Evolutionary conservation across 2,888 invertebrate species (phyloP).

Genomic region (Unio pictorum): DNA sequence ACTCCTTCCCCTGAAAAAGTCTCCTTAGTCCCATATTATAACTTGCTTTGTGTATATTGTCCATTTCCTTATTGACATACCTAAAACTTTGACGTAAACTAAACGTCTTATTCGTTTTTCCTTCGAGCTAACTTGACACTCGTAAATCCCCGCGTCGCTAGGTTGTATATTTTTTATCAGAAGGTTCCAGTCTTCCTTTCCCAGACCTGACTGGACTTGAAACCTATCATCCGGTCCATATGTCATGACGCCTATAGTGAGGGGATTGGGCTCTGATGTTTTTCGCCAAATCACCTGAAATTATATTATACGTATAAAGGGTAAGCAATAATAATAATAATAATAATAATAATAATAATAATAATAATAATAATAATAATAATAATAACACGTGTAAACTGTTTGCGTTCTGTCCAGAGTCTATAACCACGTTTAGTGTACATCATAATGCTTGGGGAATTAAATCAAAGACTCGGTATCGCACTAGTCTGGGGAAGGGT

Average conservation of each 20-base stretch:
- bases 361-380: too few species aligned
- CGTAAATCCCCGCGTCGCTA: slow-evolving; percentile 57
- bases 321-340: too few species aligned
- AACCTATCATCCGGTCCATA: slow-evolving; percentile 53
- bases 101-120: slow-evolving; percentile 48
- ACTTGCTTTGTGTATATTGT: too few species aligned
- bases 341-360: too few species aligned
- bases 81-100: slow-evolving; percentile 50
- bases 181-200: slow-evolving; percentile 54
- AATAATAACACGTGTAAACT: too few species aligned
- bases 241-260: slow-evolving; percentile 53
- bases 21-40: too few species aligned
- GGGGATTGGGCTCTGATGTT: slow-evolving; percentile 55
- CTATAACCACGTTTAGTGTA: too few species aligned
- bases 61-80: slow-evolving; percentile 23
- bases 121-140: slow-evolving; percentile 59
- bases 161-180: slow-evolving; percentile 50
- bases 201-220: slow-evolving; percentile 37
- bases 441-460: too few species aligned
- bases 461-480: too few species aligned
- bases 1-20: too few species aligned
- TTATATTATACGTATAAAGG: neutral
- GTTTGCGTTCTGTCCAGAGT: too few species aligned
- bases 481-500: too few species aligned
- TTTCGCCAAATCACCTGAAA: slow-evolving; percentile 60